Evolutionary conservation across 1,140 invertebrate genomes (phyloP), one percentile per base, ranked within the genome.

Genomic region (Scaptomyza graminum): DNA sequence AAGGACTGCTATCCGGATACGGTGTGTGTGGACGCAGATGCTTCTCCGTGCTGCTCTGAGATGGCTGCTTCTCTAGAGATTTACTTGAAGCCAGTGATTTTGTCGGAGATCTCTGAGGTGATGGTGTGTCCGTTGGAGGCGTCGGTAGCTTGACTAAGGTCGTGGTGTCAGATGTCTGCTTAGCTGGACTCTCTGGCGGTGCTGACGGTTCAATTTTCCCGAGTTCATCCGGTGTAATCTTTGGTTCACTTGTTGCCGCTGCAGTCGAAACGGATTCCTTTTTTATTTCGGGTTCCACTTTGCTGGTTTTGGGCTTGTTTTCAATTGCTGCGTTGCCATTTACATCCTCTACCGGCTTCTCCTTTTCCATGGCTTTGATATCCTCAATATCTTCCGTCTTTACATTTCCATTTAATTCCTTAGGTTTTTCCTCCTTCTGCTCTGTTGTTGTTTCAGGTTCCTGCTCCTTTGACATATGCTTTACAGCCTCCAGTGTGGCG

Each of bases 1-100:
- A 62, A 51, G 66, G 56, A 51, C 77, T 91, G 67, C 85, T 90
- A 2, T 91, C 90, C 0, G 90, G 89, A 18, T 88, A 91, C 0
- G 90, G 90, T 2, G 90, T 91, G 8, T 70, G 77, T 7, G 90
- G 90, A 3, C 90, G 82, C 16, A 90, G 31, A 0, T 69, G 54
- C 25, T 81, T 90, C 18, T 88, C 85, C 44, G 46, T 60, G 44
- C 59, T 81, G 28, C 50, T 43, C 5, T 49, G 28, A 4, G 37
- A 5, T 8, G 43, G 8, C 12, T 25, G 12, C 5, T 55, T 44
- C 6, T 68, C 73, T 1, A 37, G 11, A 5, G 76, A 85, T 15
- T 67, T 74, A 7, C 43, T 57, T 1, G 66, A 88, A 16, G 57
- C 46, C 5, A 68, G 8, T 0, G 90, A 88, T 46, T 22, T 68